Evolutionary conservation across 2,888 invertebrate genomes (phyloP).

Genomic region (Ophioninae sp.): DNA sequence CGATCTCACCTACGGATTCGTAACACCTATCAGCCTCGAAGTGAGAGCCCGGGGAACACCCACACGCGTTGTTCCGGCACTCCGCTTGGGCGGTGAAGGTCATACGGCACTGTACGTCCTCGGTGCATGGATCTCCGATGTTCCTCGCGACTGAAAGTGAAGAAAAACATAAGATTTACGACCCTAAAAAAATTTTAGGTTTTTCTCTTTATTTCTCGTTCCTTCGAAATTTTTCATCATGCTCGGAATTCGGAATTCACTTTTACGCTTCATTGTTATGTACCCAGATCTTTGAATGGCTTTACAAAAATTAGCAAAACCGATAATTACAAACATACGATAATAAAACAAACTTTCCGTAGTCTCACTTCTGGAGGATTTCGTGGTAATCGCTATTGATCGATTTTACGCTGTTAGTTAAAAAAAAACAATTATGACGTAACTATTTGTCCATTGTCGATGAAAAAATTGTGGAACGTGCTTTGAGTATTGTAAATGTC

Average conservation of each 20-base stretch:
- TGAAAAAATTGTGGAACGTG: too few relatives aligned
- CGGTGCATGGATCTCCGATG: conserved; percentile 76
- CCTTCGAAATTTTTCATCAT: not conserved
- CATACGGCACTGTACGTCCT: conserved; percentile 77
- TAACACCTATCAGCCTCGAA: conserved; percentile 78
- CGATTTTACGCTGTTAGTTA: too few relatives aligned
- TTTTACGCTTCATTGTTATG: not conserved
- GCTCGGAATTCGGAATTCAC: not conserved
- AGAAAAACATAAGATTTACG: conserved; percentile 30
- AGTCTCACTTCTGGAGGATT: too few relatives aligned
- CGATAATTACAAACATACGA: too few relatives aligned
- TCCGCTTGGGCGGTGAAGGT: conserved; percentile 78
- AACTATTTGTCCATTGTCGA: too few relatives aligned
- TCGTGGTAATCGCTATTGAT: too few relatives aligned
- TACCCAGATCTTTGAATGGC: not conserved
- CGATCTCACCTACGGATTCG: conserved; percentile 75
- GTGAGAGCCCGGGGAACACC: conserved; percentile 76
- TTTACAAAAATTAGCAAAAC: not conserved
- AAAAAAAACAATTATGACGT: too few relatives aligned
- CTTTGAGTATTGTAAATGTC: too few relatives aligned
- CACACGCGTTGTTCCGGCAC: conserved; percentile 76
- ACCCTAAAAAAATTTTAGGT: not conserved
- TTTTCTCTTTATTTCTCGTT: not conserved
- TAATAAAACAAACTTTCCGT: not conserved
- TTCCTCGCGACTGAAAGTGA: conserved; percentile 72